Evolutionary conservation across 2,113 vertebrate species (phyloP).

Genomic region (Felis chaus): DNA sequence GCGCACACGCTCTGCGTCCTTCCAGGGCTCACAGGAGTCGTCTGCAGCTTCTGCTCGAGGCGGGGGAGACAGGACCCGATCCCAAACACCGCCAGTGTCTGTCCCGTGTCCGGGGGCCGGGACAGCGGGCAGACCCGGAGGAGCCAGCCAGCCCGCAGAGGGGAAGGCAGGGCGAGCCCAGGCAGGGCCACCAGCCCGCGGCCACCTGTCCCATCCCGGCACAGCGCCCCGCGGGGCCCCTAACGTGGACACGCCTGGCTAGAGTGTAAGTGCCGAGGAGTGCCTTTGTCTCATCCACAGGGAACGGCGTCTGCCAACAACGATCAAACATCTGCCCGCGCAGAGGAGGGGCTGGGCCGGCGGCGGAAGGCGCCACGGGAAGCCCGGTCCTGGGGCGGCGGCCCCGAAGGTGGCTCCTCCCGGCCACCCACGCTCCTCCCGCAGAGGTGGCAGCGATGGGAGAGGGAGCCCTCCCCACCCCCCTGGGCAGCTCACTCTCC

Average conservation of each 20-base stretch:
- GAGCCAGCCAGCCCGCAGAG: accelerated
- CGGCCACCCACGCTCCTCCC: not conserved
- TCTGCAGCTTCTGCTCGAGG: not conserved
- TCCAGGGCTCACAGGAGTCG: not conserved
- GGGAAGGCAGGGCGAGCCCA: not conserved
- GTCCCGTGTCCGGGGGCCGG: accelerated
- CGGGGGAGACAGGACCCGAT: accelerated
- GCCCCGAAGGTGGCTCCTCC: accelerated
- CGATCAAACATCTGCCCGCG: not conserved
- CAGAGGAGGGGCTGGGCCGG: not conserved
- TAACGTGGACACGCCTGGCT: accelerated
- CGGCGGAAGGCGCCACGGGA: accelerated
- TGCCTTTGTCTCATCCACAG: accelerated
- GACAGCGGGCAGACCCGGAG: accelerated
- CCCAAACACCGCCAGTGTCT: accelerated
- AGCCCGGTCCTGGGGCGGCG: accelerated
- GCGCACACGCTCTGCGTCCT: accelerated
- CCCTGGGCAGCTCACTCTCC: not conserved
- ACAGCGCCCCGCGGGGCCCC: accelerated
- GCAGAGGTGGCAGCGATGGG: accelerated
- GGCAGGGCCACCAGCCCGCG: not conserved
- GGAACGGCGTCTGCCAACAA: not conserved
- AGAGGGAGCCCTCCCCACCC: accelerated
- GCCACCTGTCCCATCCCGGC: not conserved
- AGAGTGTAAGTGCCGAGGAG: accelerated